Conservation (phyloP, 2,888 invertebrate genomes). For the Torymus texanus region DNA sequence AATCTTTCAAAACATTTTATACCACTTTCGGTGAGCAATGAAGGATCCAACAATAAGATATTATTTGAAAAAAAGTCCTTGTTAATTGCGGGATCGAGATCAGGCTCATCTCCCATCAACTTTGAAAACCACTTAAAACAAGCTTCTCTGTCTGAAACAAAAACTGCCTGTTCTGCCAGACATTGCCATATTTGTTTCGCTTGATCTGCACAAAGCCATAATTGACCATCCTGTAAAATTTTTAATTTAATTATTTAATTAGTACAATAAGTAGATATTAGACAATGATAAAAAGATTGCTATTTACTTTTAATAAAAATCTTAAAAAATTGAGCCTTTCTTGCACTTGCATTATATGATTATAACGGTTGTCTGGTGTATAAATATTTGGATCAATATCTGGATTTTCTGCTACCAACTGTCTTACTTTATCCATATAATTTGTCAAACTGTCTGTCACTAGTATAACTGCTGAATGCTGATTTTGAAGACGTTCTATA, state of each 20-base stretch:
- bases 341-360: slow-evolving; percentile 93
- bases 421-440: slow-evolving; percentile 92
- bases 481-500: slow-evolving; percentile 92
- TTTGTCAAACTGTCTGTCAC: slow-evolving; percentile 93
- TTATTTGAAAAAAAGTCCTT: slow-evolving; percentile 97
- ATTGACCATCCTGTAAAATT: slow-evolving; percentile 86
- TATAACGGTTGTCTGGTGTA: slow-evolving; percentile 91
- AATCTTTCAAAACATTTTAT: slow-evolving; percentile 93
- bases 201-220: slow-evolving; percentile 97
- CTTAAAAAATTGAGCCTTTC: slow-evolving; percentile 95
- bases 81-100: slow-evolving; percentile 96
- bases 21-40: slow-evolving; percentile 93
- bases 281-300: neutral
- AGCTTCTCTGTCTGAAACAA: slow-evolving; percentile 93
- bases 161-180: slow-evolving; percentile 94
- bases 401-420: slow-evolving; percentile 82
- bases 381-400: slow-evolving; percentile 87
- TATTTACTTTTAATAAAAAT: slow-evolving; percentile 85
- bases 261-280: neutral
- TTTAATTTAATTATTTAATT: slow-evolving; percentile 5
- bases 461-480: slow-evolving; percentile 94
- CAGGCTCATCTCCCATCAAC: slow-evolving; percentile 97
- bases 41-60: slow-evolving; percentile 93
- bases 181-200: slow-evolving; percentile 98
- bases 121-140: slow-evolving; percentile 99